Base-by-base conservation (phyloP, 2,797 vertebrate genomes). In the Microctenopoma stevenorrisi region DNA sequence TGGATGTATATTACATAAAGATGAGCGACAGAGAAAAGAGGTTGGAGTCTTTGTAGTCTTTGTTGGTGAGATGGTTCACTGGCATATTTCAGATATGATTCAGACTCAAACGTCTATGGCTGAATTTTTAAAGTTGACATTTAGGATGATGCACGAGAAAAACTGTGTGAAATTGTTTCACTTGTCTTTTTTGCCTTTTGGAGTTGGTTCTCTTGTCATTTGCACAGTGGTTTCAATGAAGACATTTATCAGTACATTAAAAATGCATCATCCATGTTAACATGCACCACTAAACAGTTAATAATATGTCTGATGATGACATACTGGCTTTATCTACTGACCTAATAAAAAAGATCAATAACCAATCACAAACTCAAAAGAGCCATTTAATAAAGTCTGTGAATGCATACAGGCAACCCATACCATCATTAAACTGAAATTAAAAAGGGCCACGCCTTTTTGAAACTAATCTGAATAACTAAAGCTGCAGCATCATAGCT, bases 201-300 rank as follows among this genome's bases (percentile, higher is more conserved):
- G 22, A 22, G 22, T 22, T 22, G 22, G 22, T 22, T 22, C 22
- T 22, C 22, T 22, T 2, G 22, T 22, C 22, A 22, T 64, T 73
- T 72, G 33, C 16, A 37, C 9, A 59, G 13, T 22, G 44, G 33
- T 60, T 63, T 51, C 43, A 71, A 67, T 42, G 33, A 62, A 4
- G 13, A 12, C 5, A 66, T 64, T 40, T 33, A 54, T 58, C 48
- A 70, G 14, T 33, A 58, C 28, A 52, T 60, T 54, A 11, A 57
- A 66, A 7, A 56, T 46, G n/a, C 18, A 30, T 67, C 22, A 63
- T 72, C 33, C 49, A 50, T 47, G 42, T 33, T 63, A 35, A 76
- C 72, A 70, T 55, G 43, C 44, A 43, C n/a, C 48, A 50, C 71
- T 78, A 62, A 33, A 50, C 37, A 49, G 70, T 33, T 53, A 37